phyloP scores from a whole-genome alignment of 1,140 invertebrate genomes.

The Trypoxylus dichotomus region DNA sequence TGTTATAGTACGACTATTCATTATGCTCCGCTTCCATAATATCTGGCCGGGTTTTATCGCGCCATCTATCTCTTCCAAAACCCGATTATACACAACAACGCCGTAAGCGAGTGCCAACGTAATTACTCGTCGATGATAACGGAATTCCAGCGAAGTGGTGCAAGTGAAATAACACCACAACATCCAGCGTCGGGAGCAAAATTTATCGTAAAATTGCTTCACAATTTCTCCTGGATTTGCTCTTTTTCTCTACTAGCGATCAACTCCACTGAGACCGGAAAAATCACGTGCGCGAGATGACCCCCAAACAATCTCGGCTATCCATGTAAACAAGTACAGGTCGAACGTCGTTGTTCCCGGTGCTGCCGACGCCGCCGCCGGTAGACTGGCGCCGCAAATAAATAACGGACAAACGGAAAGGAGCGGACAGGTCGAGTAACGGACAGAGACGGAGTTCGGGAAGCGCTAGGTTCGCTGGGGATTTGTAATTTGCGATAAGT shows the following conservation, averaged over 20 bases:
- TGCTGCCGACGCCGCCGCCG: neutral
- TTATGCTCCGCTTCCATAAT: too few species aligned
- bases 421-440: neutral
- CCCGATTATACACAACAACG: neutral
- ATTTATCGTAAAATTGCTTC: neutral
- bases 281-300: neutral
- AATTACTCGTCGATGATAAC: neutral
- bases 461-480: neutral
- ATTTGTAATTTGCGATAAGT: neutral
- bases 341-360: neutral
- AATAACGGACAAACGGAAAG: neutral
- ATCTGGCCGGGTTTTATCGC: too few species aligned
- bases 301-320: neutral
- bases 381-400: neutral
- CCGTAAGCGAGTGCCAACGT: neutral
- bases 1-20: too few species aligned
- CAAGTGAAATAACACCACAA: neutral
- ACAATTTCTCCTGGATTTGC: neutral
- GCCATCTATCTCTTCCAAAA: too few species aligned
- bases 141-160: neutral
- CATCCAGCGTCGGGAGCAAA: neutral
- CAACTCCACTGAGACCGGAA: neutral
- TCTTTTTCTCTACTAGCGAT: neutral
- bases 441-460: neutral
- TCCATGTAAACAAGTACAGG: neutral